Evolutionary conservation across 2,888 invertebrate genomes (phyloP), one percentile per base, ranked within the genome.

Genomic region (Pristionchus fissidentatus): DNA sequence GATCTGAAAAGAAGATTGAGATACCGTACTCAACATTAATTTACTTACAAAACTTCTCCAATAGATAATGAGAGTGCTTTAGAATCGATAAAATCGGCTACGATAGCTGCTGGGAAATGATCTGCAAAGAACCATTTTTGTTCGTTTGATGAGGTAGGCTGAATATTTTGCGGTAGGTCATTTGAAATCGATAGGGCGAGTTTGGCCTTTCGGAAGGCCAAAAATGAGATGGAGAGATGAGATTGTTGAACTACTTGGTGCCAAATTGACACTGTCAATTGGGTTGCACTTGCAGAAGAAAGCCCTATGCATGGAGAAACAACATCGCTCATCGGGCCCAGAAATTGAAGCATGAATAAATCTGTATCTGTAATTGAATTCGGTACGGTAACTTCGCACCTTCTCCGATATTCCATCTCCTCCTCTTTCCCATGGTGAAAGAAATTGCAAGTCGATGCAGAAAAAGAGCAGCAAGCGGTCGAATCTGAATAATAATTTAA

Each of bases 341-440:
- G 57, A 4, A 57, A n/a, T 13, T 26, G 8, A 7, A n/a, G 1
- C 29, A 57, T 4, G 0, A 1, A 29, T 57, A 2, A 8, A 3
- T n/a, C n/a, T 3, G 8, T 1, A 57, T 29, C 38, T 3, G 35
- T 19, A 22, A 66, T 3, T 13, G 46, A 8, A 75, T n/a, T 29
- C 22, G 29, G 7, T n/a, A 57, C 29, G 7, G 29, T n/a, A 46
- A 46, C 26, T 19, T 52, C 26, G 80, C 46, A 83, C 66, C 84
- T 26, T 82, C 84, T 70, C 87, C 86, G 85, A 90, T 86, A 7
- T 83, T 82, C 90, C 90, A 90, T 73, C 90, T 85, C 41, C 90
- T 83, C 35, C 90, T 75, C 15, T 81, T 81, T 22, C 84, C 84
- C 73, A 87, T 85, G 22, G 66, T 85, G 77, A 85, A 87, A 35